Percentiles rank a stretch among this genome's conserved stretches.
Conservation (phyloP, 2,113 vertebrate species). For the Chaetops frenatus region DNA sequence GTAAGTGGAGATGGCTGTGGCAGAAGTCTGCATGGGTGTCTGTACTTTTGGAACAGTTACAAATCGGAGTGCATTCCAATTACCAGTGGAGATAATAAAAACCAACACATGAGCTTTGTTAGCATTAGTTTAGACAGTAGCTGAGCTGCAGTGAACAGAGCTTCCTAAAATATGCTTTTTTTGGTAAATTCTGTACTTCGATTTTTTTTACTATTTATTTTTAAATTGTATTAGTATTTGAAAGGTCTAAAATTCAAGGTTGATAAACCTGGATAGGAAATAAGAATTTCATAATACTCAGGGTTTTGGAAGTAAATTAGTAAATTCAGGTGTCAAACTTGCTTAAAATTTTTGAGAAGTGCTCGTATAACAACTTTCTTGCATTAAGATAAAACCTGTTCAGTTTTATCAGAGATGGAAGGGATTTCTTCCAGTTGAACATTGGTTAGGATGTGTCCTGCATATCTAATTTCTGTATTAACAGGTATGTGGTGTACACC, state of each 20-base stretch:
- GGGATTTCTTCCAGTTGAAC: not conserved
- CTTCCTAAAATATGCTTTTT: not conserved
- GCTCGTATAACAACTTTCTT: not conserved
- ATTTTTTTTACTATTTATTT: not conserved
- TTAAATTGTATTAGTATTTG: not conserved
- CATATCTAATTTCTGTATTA: not conserved
- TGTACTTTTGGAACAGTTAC: not conserved
- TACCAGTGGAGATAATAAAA: not conserved
- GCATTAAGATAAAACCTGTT: not conserved
- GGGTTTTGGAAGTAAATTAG: not conserved
- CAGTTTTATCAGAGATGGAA: not conserved
- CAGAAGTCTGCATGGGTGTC: not conserved
- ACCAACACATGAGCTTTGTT: not conserved
- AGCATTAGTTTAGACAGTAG: not conserved
- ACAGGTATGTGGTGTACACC: not conserved
- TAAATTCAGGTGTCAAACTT: not conserved
- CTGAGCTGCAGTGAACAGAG: not conserved
- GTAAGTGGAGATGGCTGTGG: not conserved
- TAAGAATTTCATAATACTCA: not conserved
- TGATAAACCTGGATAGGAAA: not conserved
- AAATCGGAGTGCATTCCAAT: not conserved
- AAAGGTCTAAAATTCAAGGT: not conserved
- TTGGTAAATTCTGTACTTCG: not conserved
- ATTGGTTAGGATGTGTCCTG: not conserved
- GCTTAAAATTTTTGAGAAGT: not conserved